A percentile compares a stretch with the other conserved stretches of the same genome.
Evolutionary conservation across 2,888 invertebrate genomes (phyloP).

Genomic region (Mantis religiosa): DNA sequence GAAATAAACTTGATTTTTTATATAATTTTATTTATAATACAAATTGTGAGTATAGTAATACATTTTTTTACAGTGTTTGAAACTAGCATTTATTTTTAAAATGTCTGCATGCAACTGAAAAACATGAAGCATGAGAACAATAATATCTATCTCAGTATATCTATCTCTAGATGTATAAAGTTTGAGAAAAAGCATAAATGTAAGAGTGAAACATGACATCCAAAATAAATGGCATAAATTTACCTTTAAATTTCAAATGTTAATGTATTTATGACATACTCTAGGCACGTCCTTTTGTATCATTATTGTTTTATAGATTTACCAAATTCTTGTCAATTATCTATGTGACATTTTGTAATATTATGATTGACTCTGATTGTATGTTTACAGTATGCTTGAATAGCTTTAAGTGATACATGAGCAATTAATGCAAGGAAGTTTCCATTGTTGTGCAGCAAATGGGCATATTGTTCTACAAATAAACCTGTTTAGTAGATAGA

Average conservation of each 20-base stretch:
- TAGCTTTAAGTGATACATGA: neutral
- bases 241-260: neutral
- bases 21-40: too few species aligned
- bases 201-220: too few species aligned
- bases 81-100: too few species aligned
- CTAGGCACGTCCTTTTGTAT: neutral
- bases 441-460: neutral
- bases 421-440: neutral
- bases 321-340: neutral
- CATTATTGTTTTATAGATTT: neutral
- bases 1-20: too few species aligned
- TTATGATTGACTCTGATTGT: neutral
- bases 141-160: too few species aligned
- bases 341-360: neutral
- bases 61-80: too few species aligned
- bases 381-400: neutral
- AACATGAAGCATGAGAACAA: too few species aligned
- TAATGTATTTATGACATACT: neutral
- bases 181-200: too few species aligned
- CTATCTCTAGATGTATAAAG: too few species aligned
- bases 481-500: neutral
- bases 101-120: too few species aligned
- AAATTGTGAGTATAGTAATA: too few species aligned
- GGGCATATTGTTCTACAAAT: neutral
- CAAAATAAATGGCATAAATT: neutral